Evolutionary conservation across 2,888 invertebrate species (phyloP).

Genomic region (Leucophora obtusa): DNA sequence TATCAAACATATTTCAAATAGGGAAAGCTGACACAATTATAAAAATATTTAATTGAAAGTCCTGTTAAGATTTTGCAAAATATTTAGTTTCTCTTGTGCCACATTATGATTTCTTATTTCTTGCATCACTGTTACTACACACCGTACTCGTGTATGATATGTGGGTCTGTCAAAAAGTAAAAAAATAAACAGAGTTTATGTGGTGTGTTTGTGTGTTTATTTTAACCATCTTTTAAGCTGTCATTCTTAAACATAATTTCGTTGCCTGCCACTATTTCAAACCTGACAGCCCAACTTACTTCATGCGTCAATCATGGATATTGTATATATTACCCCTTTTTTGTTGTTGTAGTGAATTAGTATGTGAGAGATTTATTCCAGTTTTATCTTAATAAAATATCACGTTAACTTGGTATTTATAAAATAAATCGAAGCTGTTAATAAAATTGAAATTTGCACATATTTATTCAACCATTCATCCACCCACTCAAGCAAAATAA

Average conservation of each 20-base stretch:
- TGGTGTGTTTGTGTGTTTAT: not conserved
- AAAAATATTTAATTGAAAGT: no score
- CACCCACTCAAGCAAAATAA: not conserved
- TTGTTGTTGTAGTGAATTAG: not conserved
- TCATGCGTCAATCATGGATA: constrained; percentile 45
- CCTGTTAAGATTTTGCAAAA: no score
- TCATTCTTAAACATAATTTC: constrained; percentile 36
- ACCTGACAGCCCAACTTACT: constrained; percentile 49
- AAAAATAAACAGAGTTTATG: not conserved
- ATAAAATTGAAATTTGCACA: constrained; percentile 38
- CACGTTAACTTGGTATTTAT: constrained; percentile 21
- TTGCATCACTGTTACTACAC: no score
- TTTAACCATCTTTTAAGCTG: constrained; percentile 50
- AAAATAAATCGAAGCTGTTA: constrained; percentile 30
- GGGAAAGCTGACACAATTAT: no score
- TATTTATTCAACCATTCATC: constrained; percentile 21
- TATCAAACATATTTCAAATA: no score
- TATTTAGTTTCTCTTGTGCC: no score
- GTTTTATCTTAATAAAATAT: constrained; percentile 9
- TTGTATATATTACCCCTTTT: constrained; percentile 32
- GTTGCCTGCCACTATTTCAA: constrained; percentile 28
- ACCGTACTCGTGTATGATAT: no score
- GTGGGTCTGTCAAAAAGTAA: not conserved
- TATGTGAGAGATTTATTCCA: constrained; percentile 5
- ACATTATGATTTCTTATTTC: no score